Evolutionary conservation across 2,797 vertebrate genomes (phyloP).

Genomic region (Macrochelys suwanniensis): DNA sequence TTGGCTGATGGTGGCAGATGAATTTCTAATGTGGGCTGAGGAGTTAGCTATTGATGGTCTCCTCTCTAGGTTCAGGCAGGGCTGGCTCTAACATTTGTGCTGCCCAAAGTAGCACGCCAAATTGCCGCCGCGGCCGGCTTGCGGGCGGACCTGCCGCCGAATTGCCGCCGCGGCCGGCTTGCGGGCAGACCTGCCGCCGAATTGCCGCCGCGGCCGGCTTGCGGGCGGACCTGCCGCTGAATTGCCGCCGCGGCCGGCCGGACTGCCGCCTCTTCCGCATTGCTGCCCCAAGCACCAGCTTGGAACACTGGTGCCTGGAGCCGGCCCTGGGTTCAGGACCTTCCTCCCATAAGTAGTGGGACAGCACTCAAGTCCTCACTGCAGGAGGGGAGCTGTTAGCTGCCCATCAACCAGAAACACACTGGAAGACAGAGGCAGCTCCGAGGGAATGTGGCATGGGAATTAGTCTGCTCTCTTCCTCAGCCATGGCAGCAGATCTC

Average conservation of each 20-base stretch:
- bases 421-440: neutral
- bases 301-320: too few relatives aligned
- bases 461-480: neutral
- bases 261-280: too few relatives aligned
- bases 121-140: too few relatives aligned
- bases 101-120: too few relatives aligned
- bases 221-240: too few relatives aligned
- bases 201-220: too few relatives aligned
- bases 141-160: too few relatives aligned
- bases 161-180: too few relatives aligned
- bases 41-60: neutral
- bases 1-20: neutral
- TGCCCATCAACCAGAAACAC: neutral
- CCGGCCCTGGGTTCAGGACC: neutral
- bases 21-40: neutral
- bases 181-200: too few relatives aligned
- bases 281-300: too few relatives aligned
- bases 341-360: neutral
- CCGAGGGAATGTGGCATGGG: neutral
- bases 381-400: neutral
- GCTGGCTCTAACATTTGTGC: too few relatives aligned
- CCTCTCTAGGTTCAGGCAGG: neutral
- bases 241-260: too few relatives aligned
- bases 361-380: neutral
- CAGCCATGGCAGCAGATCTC: neutral